Evolutionary conservation across 2,888 invertebrate species (phyloP), one percentile per base, ranked within the genome.

Genomic region (Limnephilus auricula): DNA sequence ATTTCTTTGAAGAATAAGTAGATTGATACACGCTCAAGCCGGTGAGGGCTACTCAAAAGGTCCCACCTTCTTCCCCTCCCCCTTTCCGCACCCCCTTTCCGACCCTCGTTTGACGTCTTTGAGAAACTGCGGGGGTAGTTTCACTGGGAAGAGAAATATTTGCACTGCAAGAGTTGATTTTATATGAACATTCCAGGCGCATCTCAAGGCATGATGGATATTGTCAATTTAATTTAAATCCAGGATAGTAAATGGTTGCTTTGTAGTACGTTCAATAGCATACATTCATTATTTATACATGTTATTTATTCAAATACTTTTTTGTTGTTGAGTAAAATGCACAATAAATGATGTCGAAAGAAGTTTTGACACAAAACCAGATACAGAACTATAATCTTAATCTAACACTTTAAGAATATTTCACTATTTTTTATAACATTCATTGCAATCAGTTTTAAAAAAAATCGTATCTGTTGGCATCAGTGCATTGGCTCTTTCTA

Each of bases 1-100:
- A 30, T 85, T 85, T 85, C 85, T 85, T 85, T 40, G 85, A 85
- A 45, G 40, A 30, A 85, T 84, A 85, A 85, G 85, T 85, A 85
- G 85, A 85, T 85, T 85, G 85, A 85, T 85, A 85, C 40, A 40
- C 85, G 12, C 85, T 85, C 85, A 50, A 85, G 37, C 50, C 85
- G 18, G 83, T 65, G 32, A 34, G 85, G 85, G 85, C 85, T 50
- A 85, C 85, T 85, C 83, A 25, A 32, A 32, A 37, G 83, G 83
- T 31, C 15, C 83, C 83, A 13, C 80, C 25, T 83, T 25, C 65
- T n/a, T 25, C 65, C n/a, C 65, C 25, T 25, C 65, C n/a, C 65
- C 50, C 4, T n/a, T 0, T 9, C 9, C n/a, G 1, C 25, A 25
- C 15, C 32, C 32, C 32, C 80, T 31, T 32, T 32, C 30, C 30